These are phyloP conservation scores for Wasmannia auropunctata DNA, from an alignment of 1,140 invertebrate species.

Conservation along the genomic window DNA sequence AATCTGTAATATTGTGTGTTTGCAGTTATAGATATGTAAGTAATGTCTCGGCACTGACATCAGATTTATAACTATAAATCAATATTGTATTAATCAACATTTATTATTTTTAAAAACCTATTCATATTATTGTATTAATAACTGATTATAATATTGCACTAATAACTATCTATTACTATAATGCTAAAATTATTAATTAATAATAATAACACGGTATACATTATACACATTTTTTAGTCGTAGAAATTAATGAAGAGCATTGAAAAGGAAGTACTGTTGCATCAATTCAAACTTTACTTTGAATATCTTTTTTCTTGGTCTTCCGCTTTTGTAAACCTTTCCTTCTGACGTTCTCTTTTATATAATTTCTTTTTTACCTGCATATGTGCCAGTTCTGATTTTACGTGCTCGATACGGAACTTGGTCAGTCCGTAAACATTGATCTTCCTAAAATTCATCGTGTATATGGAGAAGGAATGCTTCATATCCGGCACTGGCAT, in stretches of 20 bases:
- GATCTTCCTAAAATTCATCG: slow-evolving; percentile 90
- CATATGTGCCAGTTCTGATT: slow-evolving; percentile 89
- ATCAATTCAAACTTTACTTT: background rate
- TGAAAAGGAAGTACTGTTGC: background rate
- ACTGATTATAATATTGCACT: background rate
- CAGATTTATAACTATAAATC: background rate
- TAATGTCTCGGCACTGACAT: background rate
- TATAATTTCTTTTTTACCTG: too few species aligned
- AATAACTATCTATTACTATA: background rate
- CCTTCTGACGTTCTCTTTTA: background rate
- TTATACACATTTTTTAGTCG: background rate
- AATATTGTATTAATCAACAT: background rate
- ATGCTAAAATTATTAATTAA: background rate
- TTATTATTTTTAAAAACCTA: background rate
- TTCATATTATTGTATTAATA: background rate
- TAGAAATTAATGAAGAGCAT: background rate
- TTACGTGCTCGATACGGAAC: slow-evolving; percentile 90
- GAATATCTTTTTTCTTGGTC: background rate
- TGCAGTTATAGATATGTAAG: background rate
- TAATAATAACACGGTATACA: background rate
- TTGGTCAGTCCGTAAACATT: slow-evolving; percentile 91
- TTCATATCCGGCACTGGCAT: slow-evolving; percentile 92
- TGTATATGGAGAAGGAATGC: slow-evolving; percentile 89
- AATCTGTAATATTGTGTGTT: background rate
- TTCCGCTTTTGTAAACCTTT: background rate